A percentile compares a stretch with the other conserved stretches of the same genome.
These are phyloP conservation scores for Parazoanthus darwini DNA, from an alignment of 92 coral and sea anemone species.

Conservation along the genomic window DNA sequence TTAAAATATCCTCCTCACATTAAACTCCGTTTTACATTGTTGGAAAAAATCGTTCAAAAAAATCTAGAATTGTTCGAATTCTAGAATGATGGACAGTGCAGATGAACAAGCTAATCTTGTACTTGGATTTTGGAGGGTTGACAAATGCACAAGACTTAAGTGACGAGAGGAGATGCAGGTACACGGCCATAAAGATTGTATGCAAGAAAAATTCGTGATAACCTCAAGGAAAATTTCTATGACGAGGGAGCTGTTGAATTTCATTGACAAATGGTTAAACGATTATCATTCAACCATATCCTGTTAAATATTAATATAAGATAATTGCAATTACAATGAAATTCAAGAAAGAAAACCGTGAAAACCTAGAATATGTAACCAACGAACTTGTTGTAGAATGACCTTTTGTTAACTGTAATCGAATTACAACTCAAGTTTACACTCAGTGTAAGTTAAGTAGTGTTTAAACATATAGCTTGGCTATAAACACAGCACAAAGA, in stretches of 20 bases:
- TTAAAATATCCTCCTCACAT: too few relatives aligned
- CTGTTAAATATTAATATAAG: constrained; percentile 36
- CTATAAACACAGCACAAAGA: neutral
- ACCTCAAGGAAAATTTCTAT: constrained; percentile 64
- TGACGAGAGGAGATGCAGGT: constrained; percentile 38
- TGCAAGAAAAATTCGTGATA: constrained; percentile 63
- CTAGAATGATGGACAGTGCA: constrained; percentile 30
- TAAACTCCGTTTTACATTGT: too few relatives aligned
- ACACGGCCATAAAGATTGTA: constrained; percentile 50
- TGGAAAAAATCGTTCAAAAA: too few relatives aligned
- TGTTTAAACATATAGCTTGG: constrained; percentile 19
- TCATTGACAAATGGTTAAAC: constrained; percentile 68
- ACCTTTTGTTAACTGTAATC: constrained; percentile 15
- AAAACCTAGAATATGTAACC: constrained; percentile 23
- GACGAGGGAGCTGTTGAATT: constrained; percentile 62
- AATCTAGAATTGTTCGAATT: too few relatives aligned
- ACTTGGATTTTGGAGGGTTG: constrained; percentile 43
- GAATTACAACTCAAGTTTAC: constrained; percentile 42
- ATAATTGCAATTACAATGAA: constrained; percentile 31
- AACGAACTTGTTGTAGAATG: constrained; percentile 33
- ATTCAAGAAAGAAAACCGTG: constrained; percentile 41
- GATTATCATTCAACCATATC: constrained; percentile 22
- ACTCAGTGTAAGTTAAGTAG: constrained; percentile 35
- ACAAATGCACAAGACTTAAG: constrained; percentile 14
- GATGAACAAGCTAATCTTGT: constrained; percentile 38